A percentile compares a stretch with the other conserved stretches of the same genome.
Evolutionary conservation across 1,140 invertebrate species (phyloP).

Genomic region (Tenebrio molitor): DNA sequence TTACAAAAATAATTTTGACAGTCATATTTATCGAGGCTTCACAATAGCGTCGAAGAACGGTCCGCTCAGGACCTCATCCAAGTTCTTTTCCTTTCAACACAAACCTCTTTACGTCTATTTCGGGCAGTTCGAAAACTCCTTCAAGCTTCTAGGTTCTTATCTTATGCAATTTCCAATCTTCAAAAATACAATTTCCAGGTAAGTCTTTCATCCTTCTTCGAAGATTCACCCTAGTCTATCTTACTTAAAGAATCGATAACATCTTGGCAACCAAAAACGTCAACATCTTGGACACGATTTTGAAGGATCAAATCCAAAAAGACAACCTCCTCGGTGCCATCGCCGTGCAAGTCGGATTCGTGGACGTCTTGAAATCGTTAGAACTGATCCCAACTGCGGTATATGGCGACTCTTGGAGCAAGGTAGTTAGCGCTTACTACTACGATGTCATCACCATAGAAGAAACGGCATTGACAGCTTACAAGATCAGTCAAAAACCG

Average conservation of each 20-base stretch:
- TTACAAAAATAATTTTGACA: conserved; percentile 68
- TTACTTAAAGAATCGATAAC: too few species aligned
- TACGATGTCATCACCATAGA: conserved; percentile 65
- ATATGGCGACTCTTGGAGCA: conserved; percentile 86
- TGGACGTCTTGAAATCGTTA: conserved; percentile 77
- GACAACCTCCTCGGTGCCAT: conserved; percentile 78
- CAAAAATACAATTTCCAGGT: too few species aligned
- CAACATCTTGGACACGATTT: conserved; percentile 43
- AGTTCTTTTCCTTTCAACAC: neutral
- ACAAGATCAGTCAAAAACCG: too few species aligned
- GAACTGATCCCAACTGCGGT: conserved; percentile 81
- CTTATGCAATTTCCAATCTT: too few species aligned
- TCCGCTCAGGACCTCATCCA: neutral
- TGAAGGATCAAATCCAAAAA: conserved; percentile 62
- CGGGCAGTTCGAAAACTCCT: neutral
- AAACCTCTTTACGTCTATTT: conserved; percentile 3
- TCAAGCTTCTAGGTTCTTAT: too few species aligned
- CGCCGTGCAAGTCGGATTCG: conserved; percentile 83
- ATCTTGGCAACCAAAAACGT: too few species aligned
- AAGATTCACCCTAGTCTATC: too few species aligned
- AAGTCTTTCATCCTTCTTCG: too few species aligned
- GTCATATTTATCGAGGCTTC: conserved; percentile 73
- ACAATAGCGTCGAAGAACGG: conserved; percentile 63
- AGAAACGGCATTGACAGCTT: too few species aligned
- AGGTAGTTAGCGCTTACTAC: conserved; percentile 87